A percentile compares a stretch with the other conserved stretches of the same genome.
Conservation (phyloP, 2,888 invertebrate genomes). For the Therioaphis trifolii region DNA sequence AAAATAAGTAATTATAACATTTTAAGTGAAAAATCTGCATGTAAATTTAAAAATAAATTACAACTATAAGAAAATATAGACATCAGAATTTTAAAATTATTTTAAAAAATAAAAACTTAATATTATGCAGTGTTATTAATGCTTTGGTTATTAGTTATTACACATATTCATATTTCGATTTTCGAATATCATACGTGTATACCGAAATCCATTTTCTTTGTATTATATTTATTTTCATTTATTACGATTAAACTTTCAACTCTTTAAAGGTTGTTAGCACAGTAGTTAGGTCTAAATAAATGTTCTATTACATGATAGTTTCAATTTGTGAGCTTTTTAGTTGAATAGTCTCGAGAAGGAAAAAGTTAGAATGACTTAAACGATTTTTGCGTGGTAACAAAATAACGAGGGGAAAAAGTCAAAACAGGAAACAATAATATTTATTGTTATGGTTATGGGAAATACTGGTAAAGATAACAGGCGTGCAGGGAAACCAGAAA, state of each 20-base stretch:
- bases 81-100: no score
- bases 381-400: constrained; percentile 23
- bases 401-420: constrained; percentile 30
- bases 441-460: constrained; percentile 48
- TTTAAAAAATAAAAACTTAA: no score
- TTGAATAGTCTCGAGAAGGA: background rate
- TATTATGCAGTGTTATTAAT: no score
- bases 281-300: background rate
- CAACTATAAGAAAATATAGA: no score
- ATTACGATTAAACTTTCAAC: background rate
- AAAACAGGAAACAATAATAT: constrained; percentile 61
- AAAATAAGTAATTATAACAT: no score
- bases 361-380: constrained; percentile 45
- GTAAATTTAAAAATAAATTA: no score
- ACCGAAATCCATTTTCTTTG: background rate
- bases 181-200: no score
- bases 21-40: no score
- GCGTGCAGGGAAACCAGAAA: constrained; percentile 35
- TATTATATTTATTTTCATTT: background rate
- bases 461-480: constrained; percentile 51
- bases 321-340: constrained; percentile 12
- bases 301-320: background rate
- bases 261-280: background rate
- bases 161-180: background rate
- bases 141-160: background rate